Percentiles rank a stretch among this genome's conserved stretches.
Conservation (phyloP, 92 coral and sea anemone genomes). For the Epizoanthus illoricatus region DNA sequence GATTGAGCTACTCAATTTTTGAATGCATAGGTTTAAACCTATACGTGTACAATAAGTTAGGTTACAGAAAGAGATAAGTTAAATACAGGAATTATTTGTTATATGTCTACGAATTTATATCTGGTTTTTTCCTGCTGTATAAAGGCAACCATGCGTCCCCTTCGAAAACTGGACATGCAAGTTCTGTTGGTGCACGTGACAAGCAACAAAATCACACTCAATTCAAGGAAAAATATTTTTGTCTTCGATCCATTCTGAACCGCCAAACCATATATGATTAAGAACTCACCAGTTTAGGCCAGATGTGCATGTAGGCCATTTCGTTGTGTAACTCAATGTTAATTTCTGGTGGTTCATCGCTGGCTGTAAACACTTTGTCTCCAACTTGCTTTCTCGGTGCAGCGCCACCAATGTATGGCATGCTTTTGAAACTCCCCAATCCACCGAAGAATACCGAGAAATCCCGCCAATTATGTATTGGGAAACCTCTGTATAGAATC, state of each 20-base stretch:
- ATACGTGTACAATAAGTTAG: too few species aligned
- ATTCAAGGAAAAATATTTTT: too few species aligned
- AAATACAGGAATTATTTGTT: too few species aligned
- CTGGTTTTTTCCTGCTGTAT: too few species aligned
- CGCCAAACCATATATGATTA: not conserved
- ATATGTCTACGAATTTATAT: too few species aligned
- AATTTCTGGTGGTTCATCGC: conserved; percentile 81
- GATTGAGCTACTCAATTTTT: too few species aligned
- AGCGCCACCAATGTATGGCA: conserved; percentile 88
- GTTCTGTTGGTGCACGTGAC: too few species aligned
- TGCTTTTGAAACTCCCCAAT: conserved; percentile 60
- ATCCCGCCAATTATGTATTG: conserved; percentile 57
- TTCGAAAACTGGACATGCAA: too few species aligned
- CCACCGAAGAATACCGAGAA: conserved; percentile 62
- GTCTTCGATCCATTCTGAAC: not conserved
- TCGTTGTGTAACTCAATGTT: conserved; percentile 85
- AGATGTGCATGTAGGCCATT: conserved; percentile 84
- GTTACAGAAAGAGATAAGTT: too few species aligned
- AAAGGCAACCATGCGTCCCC: too few species aligned
- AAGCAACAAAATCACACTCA: too few species aligned
- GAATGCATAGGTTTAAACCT: too few species aligned
- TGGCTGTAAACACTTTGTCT: conserved; percentile 74
- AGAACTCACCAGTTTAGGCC: conserved; percentile 73
- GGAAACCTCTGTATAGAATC: conserved; percentile 76
- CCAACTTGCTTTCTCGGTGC: conserved; percentile 70